Evolutionary conservation across 2,888 invertebrate species (phyloP), one percentile per base, ranked within the genome.

Genomic region (Bombyx huttoni): DNA sequence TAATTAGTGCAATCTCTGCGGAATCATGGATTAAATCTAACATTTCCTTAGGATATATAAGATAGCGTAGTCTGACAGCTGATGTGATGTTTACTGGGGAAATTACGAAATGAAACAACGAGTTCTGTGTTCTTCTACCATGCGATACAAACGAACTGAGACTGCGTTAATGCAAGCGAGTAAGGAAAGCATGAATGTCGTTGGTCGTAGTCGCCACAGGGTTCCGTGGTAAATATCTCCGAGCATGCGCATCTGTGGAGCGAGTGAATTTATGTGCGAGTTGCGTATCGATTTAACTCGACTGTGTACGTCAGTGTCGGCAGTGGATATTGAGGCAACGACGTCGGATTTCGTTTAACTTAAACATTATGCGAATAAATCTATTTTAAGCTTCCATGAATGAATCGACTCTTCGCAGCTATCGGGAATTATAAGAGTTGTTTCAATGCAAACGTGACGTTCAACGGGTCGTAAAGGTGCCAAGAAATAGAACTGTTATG

Each of bases 81-180:
- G 87, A 84, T 80, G 70, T 68, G 76, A 73, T 85, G 87, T 86
- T 86, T 85, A 85, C 79, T 75, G 81, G 70, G 71, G 67, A 72
- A 76, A 67, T 77, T 78, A 76, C 73, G 73, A 65, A 76, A 73
- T 63, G 67, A 70, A 71, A 70, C 73, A 74, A 62, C 63, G 67
- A 67, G 69, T 67, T 66, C 65, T 69, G 64, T 57, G 59, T 59
- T 69, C 75, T 70, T 64, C 64, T 81, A 81, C 81, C 68, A 81
- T 59, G 79, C 61, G 40, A 40, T 60, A 62, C 63, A 63, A 58
- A 62, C 62, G 65, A 64, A 63, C 63, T 70, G 33, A 50, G 46
- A 54, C 52, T 47, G 50, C 52, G 47, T 49, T 53, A 50, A 53
- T 52, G 47, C 51, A 54, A 35, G 52, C 50, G 46, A 33, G 47